Base-by-base conservation (phyloP, 2,797 vertebrate genomes). In the Jordanella pulchra region DNA sequence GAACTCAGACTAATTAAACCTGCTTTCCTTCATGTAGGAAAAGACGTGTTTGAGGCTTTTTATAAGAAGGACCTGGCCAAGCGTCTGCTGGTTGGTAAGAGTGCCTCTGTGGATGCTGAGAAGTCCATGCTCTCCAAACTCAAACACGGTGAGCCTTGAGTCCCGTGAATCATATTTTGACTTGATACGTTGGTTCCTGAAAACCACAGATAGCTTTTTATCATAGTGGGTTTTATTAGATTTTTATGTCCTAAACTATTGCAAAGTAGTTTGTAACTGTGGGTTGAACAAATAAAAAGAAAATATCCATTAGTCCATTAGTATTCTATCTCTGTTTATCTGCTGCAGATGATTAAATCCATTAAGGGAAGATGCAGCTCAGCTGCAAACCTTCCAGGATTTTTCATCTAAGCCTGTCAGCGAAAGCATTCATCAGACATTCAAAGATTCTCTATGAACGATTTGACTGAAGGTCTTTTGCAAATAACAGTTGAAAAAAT, bases 91-190 rank as follows among this genome's bases (percentile, higher is more conserved):
- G 98, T 99, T 69, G 98, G 98, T 76, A 99, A 99, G 92, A 99
- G 98, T 91, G 98, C 98, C 73, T 99, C 98, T 67, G 98, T 99
- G 76, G 98, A 99, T 91, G 98, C 98, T 78, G 98, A 99, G 91
- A 99, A 99, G 89, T 99, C 98, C 54, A 99, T 99, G 98, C 95
- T 99, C 75, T 99, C 98, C 67, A 99, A 99, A 92, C 96, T 99
- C 71, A 99, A 99, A 92, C 98, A 99, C 67, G 98, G 98, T 96
- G 89, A 93, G 82, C 88, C 25, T 56, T 25, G 23, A 11, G 25
- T 67, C 28, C 0, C 6, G 3, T 67, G 30, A 72, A 15, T 75
- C 15, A 14, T 4, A 23, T 32, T 32, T 55, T 13, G 0, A 56
- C 28, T 45, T 21, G 27, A n/a, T n/a, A n/a, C n/a, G n/a, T n/a